These are phyloP conservation scores for Pygathrix nemaeus DNA, from an alignment of 2,113 vertebrate species.

Conservation along the genomic window DNA sequence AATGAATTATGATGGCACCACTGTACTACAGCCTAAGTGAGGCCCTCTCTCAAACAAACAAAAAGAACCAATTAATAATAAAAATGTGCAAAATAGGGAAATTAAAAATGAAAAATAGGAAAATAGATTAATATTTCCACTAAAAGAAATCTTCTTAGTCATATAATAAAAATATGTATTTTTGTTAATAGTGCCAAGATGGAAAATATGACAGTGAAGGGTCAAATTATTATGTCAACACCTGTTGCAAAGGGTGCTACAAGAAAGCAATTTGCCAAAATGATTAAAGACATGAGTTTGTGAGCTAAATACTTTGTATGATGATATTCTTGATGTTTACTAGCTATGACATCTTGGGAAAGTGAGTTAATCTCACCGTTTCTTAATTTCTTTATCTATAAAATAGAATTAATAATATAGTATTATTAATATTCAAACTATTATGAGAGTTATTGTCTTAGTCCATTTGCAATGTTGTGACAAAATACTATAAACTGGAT, in stretches of 20 bases:
- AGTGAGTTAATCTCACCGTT: not conserved
- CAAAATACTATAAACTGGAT: not conserved
- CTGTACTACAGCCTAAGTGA: too few species aligned
- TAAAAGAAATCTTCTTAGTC: not conserved
- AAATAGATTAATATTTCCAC: not conserved
- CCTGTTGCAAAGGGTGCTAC: not conserved
- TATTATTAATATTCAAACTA: not conserved
- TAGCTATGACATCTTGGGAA: not conserved
- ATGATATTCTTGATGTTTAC: not conserved
- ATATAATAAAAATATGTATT: not conserved
- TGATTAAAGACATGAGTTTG: not conserved
- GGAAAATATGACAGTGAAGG: not conserved
- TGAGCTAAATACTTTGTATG: not conserved
- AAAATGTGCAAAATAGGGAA: not conserved
- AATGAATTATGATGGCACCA: too few species aligned
- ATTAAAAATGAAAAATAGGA: not conserved
- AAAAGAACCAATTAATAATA: not conserved
- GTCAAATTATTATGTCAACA: not conserved
- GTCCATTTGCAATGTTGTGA: not conserved
- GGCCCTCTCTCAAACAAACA: too few species aligned
- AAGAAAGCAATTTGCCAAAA: not conserved
- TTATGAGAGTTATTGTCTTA: not conserved
- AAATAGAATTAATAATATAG: not conserved
- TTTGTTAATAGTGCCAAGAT: not conserved
- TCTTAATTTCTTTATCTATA: not conserved